A percentile compares a stretch with the other conserved stretches of the same genome.
These are phyloP conservation scores for Rynchops niger DNA, from an alignment of 2,113 vertebrate species.

Conservation along the genomic window DNA sequence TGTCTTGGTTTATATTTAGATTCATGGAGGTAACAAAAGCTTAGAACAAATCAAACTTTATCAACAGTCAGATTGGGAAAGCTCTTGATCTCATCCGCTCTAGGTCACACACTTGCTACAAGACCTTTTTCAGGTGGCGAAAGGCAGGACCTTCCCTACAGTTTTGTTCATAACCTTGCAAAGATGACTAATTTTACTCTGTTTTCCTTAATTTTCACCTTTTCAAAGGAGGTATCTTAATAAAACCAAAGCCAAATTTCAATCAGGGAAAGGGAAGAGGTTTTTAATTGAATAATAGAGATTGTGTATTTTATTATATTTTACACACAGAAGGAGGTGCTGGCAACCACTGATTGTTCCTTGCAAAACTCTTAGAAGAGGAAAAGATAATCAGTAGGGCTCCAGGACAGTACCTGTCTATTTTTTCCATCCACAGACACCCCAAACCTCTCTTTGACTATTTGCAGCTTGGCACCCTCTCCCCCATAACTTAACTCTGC, in stretches of 20 bases:
- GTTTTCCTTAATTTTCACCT: not conserved
- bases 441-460: not conserved
- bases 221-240: not conserved
- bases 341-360: not conserved
- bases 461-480: not conserved
- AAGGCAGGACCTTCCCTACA: not conserved
- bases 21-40: not conserved
- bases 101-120: not conserved
- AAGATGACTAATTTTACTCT: not conserved
- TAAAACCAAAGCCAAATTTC: not conserved
- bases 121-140: not conserved
- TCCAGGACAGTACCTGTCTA: no score
- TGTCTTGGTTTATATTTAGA: not conserved
- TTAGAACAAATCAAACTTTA: not conserved
- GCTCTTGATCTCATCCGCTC: not conserved
- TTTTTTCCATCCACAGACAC: not conserved
- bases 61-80: not conserved
- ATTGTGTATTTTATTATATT: not conserved
- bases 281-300: not conserved
- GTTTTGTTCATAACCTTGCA: not conserved
- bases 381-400: not conserved
- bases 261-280: not conserved
- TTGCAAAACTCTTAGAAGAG: not conserved
- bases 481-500: not conserved
- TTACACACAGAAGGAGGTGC: not conserved